Conservation (phyloP, 2,888 invertebrate genomes). For the Torymus tubicola region DNA sequence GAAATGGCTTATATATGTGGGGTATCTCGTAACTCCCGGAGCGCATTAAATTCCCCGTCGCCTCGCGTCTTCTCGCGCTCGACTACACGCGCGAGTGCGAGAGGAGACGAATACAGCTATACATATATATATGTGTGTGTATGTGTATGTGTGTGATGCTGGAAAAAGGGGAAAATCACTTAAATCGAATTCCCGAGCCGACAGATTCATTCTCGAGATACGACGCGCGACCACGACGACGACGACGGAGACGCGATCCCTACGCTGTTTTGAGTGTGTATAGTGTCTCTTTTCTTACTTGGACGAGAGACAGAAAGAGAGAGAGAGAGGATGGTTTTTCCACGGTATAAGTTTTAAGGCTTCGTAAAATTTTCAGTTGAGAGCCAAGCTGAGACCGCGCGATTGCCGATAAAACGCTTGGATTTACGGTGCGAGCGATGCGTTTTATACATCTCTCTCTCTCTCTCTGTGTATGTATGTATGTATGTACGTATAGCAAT, state of each 20-base stretch:
- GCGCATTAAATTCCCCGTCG: constrained; percentile 44
- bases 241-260: constrained; percentile 24
- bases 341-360: no score
- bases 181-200: constrained; percentile 58
- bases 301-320: no score
- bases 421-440: constrained; percentile 34
- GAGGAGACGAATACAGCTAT: constrained; percentile 24
- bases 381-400: neutral
- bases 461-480: neutral
- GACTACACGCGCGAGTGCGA: neutral
- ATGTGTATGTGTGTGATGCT: neutral
- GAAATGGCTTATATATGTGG: constrained; percentile 36
- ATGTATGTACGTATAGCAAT: neutral
- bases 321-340: no score
- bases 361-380: constrained; percentile 29
- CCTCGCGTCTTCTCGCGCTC: neutral
- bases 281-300: no score
- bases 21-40: constrained; percentile 39
- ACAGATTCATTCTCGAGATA: constrained; percentile 57
- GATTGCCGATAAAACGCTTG: constrained; percentile 43
- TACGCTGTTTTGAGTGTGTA: no score
- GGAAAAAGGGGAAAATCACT: constrained; percentile 51
- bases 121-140: neutral
- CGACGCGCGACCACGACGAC: neutral
- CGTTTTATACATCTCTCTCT: neutral